Conservation (phyloP, 2,888 invertebrate species). For the Automeris io region DNA sequence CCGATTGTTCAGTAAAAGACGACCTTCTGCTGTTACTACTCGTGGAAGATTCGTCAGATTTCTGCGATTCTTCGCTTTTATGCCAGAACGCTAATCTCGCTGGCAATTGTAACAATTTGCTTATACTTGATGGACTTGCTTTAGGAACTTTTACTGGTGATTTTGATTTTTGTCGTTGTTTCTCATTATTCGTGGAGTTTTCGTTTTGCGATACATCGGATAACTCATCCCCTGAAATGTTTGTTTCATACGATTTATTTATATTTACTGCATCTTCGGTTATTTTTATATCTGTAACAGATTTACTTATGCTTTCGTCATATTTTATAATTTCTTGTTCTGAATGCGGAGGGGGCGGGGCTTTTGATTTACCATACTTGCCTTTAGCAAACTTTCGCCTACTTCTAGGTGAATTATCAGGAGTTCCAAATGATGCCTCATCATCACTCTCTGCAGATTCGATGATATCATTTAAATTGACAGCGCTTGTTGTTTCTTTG, state of each 20-base stretch:
- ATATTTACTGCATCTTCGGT: slow-evolving; percentile 6
- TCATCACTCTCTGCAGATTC: slow-evolving; percentile 60
- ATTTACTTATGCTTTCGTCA: slow-evolving; percentile 14
- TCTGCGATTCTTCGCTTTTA: slow-evolving; percentile 56
- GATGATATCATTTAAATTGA: slow-evolving; percentile 10
- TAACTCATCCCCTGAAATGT: slow-evolving; percentile 53
- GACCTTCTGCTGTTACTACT: slow-evolving; percentile 49
- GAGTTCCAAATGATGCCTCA: slow-evolving; percentile 68
- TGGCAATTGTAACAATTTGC: slow-evolving; percentile 71
- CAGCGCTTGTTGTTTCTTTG: neutral
- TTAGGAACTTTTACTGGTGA: slow-evolving; percentile 47
- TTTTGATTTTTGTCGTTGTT: slow-evolving; percentile 52
- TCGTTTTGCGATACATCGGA: slow-evolving; percentile 29
- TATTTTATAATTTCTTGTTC: slow-evolving; percentile 14
- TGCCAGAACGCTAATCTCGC: slow-evolving; percentile 77
- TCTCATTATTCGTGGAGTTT: slow-evolving; percentile 45
- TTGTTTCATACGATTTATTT: slow-evolving; percentile 11
- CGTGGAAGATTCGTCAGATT: slow-evolving; percentile 41
- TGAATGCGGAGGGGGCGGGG: slow-evolving; percentile 53
- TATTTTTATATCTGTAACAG: slow-evolving; percentile 1
- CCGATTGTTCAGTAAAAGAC: slow-evolving; percentile 35
- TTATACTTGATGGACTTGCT: slow-evolving; percentile 47
- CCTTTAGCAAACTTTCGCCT: slow-evolving; percentile 56
- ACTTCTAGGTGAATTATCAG: slow-evolving; percentile 59
- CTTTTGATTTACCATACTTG: slow-evolving; percentile 67